phyloP scores from a whole-genome alignment of 2,113 vertebrate genomes.

The Budorcas taxicolor region DNA sequence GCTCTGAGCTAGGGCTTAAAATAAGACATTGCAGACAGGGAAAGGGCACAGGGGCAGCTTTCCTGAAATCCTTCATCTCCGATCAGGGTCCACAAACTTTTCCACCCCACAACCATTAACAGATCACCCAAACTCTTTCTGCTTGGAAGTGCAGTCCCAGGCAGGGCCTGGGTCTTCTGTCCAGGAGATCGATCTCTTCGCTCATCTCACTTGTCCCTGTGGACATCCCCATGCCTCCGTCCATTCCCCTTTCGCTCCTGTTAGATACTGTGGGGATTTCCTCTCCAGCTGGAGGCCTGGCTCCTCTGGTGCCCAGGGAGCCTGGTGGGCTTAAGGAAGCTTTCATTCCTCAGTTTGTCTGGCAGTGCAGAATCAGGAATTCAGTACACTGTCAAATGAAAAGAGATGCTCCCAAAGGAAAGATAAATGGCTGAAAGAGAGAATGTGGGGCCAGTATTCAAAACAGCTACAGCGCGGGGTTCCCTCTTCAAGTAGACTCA shows the following conservation, averaged over 20 bases:
- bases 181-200: background rate
- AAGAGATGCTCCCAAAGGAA: background rate
- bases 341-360: background rate
- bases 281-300: background rate
- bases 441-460: background rate
- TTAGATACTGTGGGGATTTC: background rate
- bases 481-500: background rate
- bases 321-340: background rate
- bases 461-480: background rate
- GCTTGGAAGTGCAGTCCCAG: background rate
- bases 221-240: background rate
- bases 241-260: accelerated
- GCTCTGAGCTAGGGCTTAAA: background rate
- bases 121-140: background rate
- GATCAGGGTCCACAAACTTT: background rate
- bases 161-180: background rate
- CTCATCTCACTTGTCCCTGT: background rate
- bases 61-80: background rate
- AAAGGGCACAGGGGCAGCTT: background rate
- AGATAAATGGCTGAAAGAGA: background rate
- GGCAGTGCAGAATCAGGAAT: background rate
- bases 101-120: background rate
- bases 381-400: background rate
- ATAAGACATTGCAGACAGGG: background rate
- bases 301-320: background rate